Percentiles rank a stretch among this genome's conserved stretches.
phyloP scores from a whole-genome alignment of 2,113 vertebrate species.

The Hemiprocne comata region DNA sequence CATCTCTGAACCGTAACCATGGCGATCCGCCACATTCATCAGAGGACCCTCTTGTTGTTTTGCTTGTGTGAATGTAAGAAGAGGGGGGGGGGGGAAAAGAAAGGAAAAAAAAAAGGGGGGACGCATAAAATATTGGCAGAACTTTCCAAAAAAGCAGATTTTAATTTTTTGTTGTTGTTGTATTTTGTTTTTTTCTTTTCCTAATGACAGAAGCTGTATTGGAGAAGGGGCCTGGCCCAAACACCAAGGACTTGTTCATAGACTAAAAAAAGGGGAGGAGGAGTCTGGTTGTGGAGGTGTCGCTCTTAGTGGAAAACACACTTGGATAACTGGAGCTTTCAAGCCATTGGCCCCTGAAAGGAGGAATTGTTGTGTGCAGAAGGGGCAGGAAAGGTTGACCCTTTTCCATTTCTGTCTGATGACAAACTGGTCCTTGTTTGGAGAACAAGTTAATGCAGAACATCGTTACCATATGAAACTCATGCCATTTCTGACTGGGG shows the following conservation, averaged over 20 bases:
- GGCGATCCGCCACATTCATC: constrained; percentile 83
- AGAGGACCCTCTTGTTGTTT: constrained; percentile 86
- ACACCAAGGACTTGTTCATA: constrained; percentile 28
- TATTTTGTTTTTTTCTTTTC: background rate
- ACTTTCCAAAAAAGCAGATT: constrained; percentile 56
- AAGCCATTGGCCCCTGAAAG: constrained; percentile 54
- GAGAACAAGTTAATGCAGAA: constrained; percentile 23
- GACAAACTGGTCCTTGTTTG: constrained; percentile 73
- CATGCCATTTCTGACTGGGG: background rate
- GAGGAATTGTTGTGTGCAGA: constrained; percentile 49
- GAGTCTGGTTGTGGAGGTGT: constrained; percentile 22
- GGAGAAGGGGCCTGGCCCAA: constrained; percentile 3
- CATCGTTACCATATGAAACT: constrained; percentile 51
- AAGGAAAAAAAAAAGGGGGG: too few relatives aligned
- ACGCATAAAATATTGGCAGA: constrained; percentile 68
- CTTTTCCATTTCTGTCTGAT: constrained; percentile 61
- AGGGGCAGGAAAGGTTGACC: constrained; percentile 55
- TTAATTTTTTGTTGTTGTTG: background rate
- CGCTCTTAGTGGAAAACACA: constrained; percentile 25
- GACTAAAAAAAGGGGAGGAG: constrained; percentile 35
- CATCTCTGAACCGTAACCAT: constrained; percentile 88
- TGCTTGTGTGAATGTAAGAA: constrained; percentile 74
- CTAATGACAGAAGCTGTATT: constrained; percentile 35
- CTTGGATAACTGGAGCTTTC: constrained; percentile 22
- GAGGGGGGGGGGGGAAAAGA: background rate